These are phyloP conservation scores for Parnassius orleans DNA, from an alignment of 2,888 invertebrate species.

Conservation along the genomic window DNA sequence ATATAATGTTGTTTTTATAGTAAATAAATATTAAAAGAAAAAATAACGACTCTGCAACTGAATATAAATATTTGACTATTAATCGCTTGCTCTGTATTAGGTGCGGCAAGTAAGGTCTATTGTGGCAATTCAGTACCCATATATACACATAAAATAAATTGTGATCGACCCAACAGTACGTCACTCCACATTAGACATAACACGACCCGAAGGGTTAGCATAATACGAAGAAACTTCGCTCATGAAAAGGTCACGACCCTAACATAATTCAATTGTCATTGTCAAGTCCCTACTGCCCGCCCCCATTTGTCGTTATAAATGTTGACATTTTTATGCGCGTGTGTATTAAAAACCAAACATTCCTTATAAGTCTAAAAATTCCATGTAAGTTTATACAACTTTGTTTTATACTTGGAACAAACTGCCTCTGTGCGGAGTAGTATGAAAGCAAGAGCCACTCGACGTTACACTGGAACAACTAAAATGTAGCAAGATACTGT, in stretches of 20 bases:
- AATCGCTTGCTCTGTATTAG: conserved; percentile 10
- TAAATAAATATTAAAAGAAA: neutral
- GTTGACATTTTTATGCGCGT: conserved; percentile 8
- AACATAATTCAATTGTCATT: conserved; percentile 30
- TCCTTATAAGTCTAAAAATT: no score
- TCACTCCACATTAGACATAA: conserved; percentile 53
- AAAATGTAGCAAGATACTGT: conserved; percentile 33
- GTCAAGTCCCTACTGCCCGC: conserved; percentile 14
- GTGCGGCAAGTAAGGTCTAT: conserved; percentile 14
- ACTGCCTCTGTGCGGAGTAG: conserved; percentile 30
- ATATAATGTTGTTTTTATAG: no score
- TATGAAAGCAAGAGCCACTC: conserved; percentile 41
- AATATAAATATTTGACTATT: conserved; percentile 3
- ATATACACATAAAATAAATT: conserved; percentile 36
- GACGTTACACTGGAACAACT: conserved; percentile 38
- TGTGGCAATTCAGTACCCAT: conserved; percentile 26
- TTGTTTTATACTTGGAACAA: conserved; percentile 22
- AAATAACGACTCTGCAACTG: neutral
- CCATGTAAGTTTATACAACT: neutral
- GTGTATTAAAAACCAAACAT: no score
- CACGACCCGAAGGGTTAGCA: conserved; percentile 42
- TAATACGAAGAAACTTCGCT: conserved; percentile 42
- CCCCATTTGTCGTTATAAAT: conserved; percentile 24
- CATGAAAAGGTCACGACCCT: conserved; percentile 36
- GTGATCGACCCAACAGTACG: conserved; percentile 44